Conservation (phyloP, 1,140 invertebrate species). For the Eueides isabella region DNA sequence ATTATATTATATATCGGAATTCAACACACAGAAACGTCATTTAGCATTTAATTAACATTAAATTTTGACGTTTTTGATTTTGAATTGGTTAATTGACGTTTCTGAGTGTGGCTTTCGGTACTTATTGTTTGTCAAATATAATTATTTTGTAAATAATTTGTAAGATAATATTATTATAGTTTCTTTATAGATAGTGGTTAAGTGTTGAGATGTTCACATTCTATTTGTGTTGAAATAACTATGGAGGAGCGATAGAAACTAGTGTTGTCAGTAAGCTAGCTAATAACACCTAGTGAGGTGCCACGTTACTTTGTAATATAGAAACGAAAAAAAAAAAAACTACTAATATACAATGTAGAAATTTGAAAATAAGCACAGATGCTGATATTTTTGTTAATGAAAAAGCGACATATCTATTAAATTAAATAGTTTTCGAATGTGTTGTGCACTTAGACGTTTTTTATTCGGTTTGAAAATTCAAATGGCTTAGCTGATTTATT, state of each 20-base stretch:
- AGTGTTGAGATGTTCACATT: conserved; percentile 75
- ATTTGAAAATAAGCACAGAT: conserved; percentile 47
- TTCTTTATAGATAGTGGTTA: conserved; percentile 54
- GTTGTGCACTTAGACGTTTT: conserved; percentile 34
- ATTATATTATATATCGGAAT: background rate
- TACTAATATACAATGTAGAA: conserved; percentile 44
- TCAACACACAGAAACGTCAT: background rate
- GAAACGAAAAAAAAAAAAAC: conserved; percentile 4
- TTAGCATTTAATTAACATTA: background rate
- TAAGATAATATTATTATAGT: conserved; percentile 56
- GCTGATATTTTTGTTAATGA: conserved; percentile 57
- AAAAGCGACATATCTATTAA: conserved; percentile 54
- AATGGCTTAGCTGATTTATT: conserved; percentile 29
- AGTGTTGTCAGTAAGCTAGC: conserved; percentile 5
- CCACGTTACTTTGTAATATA: conserved; percentile 1
- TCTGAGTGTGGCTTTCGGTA: conserved; percentile 4
- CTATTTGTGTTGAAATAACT: conserved; percentile 70
- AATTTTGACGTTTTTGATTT: background rate
- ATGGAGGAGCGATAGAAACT: conserved; percentile 35
- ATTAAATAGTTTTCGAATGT: conserved; percentile 33
- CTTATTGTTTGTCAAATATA: conserved; percentile 25
- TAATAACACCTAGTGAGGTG: conserved; percentile 27
- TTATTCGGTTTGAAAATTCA: conserved; percentile 15
- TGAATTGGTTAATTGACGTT: background rate
- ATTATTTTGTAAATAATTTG: conserved; percentile 62